Conservation (phyloP, 1,140 invertebrate species). For the Uloborus diversus region DNA sequence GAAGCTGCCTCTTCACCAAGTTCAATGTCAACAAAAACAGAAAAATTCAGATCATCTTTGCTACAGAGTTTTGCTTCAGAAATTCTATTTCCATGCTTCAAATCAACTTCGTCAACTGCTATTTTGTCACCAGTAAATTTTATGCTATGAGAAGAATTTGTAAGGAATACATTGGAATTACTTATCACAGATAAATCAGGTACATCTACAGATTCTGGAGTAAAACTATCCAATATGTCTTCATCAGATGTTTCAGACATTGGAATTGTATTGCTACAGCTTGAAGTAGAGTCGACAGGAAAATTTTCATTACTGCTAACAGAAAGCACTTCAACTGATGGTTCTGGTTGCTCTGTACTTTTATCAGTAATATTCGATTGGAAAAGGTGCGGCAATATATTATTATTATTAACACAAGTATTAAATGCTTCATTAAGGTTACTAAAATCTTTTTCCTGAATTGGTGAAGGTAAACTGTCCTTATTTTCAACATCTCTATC, state of each 20-base stretch:
- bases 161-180: too few species aligned
- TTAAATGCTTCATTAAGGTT: slow-evolving; percentile 46
- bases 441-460: not conserved
- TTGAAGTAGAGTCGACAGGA: not conserved
- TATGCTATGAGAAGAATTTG: too few species aligned
- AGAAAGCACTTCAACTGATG: slow-evolving; percentile 46
- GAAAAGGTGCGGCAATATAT: not conserved
- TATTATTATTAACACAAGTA: not conserved
- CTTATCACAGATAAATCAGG: too few species aligned
- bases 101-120: not conserved
- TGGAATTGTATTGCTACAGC: not conserved
- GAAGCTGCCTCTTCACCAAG: not conserved
- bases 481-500: not conserved
- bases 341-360: too few species aligned
- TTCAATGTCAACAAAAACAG: slow-evolving; percentile 46
- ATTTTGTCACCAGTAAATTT: too few species aligned
- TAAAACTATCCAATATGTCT: too few species aligned
- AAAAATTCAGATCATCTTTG: slow-evolving; percentile 14
- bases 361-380: too few species aligned
- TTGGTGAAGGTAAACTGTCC: not conserved
- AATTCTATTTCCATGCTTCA: not conserved
- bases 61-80: not conserved
- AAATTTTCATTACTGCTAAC: slow-evolving; percentile 19
- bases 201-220: too few species aligned
- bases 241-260: not conserved